These are phyloP conservation scores for Pedionomus torquatus DNA, from an alignment of 2,113 vertebrate species.

Conservation along the genomic window DNA sequence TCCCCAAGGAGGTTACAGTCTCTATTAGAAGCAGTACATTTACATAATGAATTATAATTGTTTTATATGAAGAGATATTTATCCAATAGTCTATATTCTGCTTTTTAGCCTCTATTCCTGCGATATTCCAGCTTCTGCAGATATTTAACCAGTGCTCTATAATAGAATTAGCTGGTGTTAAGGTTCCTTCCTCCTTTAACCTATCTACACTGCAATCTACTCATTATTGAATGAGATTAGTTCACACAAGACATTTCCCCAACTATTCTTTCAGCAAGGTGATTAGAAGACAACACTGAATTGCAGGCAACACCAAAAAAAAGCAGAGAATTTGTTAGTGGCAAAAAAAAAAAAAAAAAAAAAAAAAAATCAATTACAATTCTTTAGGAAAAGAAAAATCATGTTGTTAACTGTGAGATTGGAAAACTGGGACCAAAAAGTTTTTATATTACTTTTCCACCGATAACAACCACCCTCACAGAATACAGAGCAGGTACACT, in stretches of 20 bases:
- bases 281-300: background rate
- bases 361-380: background rate
- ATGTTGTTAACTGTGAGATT: background rate
- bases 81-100: background rate
- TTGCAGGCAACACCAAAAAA: background rate
- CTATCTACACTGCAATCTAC: background rate
- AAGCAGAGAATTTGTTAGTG: background rate
- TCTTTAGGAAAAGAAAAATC: background rate
- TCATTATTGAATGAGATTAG: background rate
- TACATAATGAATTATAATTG: background rate
- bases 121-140: background rate
- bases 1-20: background rate
- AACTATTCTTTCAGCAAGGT: background rate
- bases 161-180: background rate
- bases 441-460: background rate
- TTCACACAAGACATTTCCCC: background rate
- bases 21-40: background rate
- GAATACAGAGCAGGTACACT: background rate
- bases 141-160: background rate
- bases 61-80: background rate
- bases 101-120: background rate
- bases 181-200: background rate
- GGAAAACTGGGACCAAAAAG: background rate
- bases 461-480: background rate
- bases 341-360: background rate